Evolutionary conservation across 35 echinoderm and acorn worm species (phyloP), one percentile per base, ranked within the genome.

Genomic region (Apostichopus parvimensis): DNA sequence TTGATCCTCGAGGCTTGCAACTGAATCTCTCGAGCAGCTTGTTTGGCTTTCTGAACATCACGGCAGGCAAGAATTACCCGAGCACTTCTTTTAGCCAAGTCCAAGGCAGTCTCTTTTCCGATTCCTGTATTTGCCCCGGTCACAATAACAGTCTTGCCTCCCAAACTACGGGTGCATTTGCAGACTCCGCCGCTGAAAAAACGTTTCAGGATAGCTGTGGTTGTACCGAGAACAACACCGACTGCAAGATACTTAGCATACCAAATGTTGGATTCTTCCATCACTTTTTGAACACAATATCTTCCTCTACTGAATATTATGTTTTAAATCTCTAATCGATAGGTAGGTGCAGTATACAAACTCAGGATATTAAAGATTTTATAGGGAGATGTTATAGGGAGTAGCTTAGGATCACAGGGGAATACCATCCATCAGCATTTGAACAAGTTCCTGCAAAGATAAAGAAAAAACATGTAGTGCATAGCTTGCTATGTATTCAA

Each of bases 51-150:
- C 11, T 89, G 18, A 12, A 95, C 24, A 79, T 98, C 93, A 4
- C 96, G 83, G 65, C 96, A 98, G 5, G 96, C 96, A n/a, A 98
- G 86, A 77, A 98, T 98, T 10, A 98, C 94, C 22, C 96, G 82
- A 2, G 96, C 96, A n/a, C 94, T 90, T 45, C 94, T 82, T 20
- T 82, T 79, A 14, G 94, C 96, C 52, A 98, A 79, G 54, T 94
- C 92, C 8, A 93, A 73, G 13, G 96, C 96, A 5, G 96, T 95
- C 64, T 90, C 96, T 71, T 95, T 95, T 57, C 96, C 96, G 17
- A 98, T 95, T 10, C 96, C 96, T 17, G 92, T 95, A 60, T 98
- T 98, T 20, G 96, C 94, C 15, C 96, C 96, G 5, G 96, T 98
- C 0, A 98, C 64, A 17, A 98, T 94, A 54, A 95, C 96, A 4